Evolutionary conservation across 2,888 invertebrate species (phyloP), one percentile per base, ranked within the genome.

Genomic region (Periphyllus acericola): DNA sequence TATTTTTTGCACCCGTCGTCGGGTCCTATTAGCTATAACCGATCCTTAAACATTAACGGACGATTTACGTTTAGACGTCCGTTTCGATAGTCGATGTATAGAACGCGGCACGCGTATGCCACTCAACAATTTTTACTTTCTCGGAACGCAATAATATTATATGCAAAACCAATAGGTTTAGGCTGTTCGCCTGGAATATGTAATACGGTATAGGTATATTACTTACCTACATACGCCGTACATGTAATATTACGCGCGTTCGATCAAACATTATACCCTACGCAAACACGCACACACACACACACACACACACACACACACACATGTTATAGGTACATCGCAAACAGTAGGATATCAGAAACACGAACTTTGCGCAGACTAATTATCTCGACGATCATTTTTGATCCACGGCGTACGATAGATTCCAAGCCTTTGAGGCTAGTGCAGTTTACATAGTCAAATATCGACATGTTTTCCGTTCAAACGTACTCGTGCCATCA

Each of bases 401-500:
- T 71, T 17, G 71, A 29, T 71, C 29, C 74, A 25, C 4, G 11
- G 46, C n/a, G n/a, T 17, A 34, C 17, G 25, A 3, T 29, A 19
- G 29, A 40, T 68, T 29, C 4, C 32, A 40, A 46, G 46, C 81
- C 71, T 81, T 81, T 81, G 81, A 81, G 46, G 32, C 71, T 46
- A 46, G 52, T 52, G 82, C 11, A 78, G 76, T 71, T 71, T 72
- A 83, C 72, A 34, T 36, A 34, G 34, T 32, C n/a, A n/a, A 55
- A 83, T 52, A 83, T 83, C 72, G n/a, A 34, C 52, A 40, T 66
- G 34, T n/a, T 82, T 82, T 55, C 32, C 3, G 32, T 52, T 29
- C 52, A 76, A 29, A 52, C 76, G 52, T 21, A 52, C 3, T 29
- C 17, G 76, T 17, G 17, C 2, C 40, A 68, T 81, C 81, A 68